These are phyloP conservation scores for Nycticorax nycticorax DNA, from an alignment of 2,113 vertebrate genomes.

Conservation along the genomic window DNA sequence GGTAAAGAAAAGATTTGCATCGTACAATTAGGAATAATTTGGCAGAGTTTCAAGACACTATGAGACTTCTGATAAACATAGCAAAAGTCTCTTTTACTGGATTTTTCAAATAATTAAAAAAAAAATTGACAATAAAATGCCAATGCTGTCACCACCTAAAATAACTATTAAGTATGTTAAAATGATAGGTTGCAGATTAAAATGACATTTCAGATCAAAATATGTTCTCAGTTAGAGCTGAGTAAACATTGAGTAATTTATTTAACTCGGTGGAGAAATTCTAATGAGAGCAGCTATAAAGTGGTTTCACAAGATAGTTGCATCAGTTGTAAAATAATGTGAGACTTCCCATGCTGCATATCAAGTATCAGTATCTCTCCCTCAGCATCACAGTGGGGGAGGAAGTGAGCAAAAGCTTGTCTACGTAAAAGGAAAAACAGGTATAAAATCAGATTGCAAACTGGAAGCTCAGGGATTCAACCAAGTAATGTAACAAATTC, in stretches of 20 bases:
- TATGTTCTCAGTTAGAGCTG: background rate
- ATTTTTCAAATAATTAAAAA: background rate
- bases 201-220: background rate
- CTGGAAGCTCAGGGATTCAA: background rate
- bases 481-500: background rate
- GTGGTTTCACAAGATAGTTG: background rate
- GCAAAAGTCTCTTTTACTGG: background rate
- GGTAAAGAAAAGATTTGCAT: background rate
- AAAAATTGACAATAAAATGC: background rate
- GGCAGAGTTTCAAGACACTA: background rate
- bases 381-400: background rate
- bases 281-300: background rate
- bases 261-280: background rate
- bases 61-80: background rate
- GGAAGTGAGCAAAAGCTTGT: background rate
- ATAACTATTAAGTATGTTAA: background rate
- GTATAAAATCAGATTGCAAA: background rate
- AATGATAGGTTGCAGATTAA: background rate
- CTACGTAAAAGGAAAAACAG: background rate
- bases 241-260: background rate
- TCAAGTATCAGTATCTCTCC: background rate
- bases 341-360: background rate
- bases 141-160: background rate
- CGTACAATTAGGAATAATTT: background rate
- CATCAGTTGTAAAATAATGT: background rate